These are phyloP conservation scores for Rhinoptilus africanus DNA, from an alignment of 2,113 vertebrate genomes.

Conservation along the genomic window DNA sequence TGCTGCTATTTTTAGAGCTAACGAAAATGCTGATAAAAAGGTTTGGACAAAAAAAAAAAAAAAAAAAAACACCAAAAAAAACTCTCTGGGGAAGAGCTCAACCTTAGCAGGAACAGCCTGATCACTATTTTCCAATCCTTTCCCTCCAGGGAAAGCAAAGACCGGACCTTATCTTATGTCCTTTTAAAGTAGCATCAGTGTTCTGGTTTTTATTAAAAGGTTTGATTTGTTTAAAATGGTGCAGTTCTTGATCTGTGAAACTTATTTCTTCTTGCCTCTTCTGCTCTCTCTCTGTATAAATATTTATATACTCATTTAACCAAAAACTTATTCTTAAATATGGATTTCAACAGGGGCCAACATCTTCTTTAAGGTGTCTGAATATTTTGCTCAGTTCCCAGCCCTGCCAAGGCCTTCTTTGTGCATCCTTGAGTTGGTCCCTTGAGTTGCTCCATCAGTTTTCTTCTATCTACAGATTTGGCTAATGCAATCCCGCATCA, in stretches of 20 bases:
- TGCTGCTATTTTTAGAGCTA: neutral
- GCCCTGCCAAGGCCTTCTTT: neutral
- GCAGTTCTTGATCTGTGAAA: neutral
- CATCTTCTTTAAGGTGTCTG: neutral
- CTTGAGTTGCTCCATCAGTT: neutral
- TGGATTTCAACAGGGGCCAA: neutral
- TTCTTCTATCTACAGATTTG: neutral
- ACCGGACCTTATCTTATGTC: neutral
- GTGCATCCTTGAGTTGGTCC: neutral
- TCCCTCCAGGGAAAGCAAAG: neutral
- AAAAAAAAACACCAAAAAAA: neutral
- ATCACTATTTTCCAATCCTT: neutral
- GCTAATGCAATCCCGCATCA: neutral
- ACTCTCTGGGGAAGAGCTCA: neutral
- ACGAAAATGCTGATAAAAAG: neutral
- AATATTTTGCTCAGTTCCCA: neutral
- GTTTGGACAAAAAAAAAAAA: neutral
- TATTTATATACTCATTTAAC: neutral
- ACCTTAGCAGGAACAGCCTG: neutral
- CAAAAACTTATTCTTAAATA: neutral
- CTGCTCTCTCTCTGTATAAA: neutral
- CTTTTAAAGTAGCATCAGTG: neutral
- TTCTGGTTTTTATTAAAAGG: conserved; percentile 26
- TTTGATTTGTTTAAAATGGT: conserved; percentile 4
- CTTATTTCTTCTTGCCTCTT: neutral